A percentile compares a stretch with the other conserved stretches of the same genome.
Conservation (phyloP, 2,797 vertebrate species). For the Sebastes oblongus region DNA sequence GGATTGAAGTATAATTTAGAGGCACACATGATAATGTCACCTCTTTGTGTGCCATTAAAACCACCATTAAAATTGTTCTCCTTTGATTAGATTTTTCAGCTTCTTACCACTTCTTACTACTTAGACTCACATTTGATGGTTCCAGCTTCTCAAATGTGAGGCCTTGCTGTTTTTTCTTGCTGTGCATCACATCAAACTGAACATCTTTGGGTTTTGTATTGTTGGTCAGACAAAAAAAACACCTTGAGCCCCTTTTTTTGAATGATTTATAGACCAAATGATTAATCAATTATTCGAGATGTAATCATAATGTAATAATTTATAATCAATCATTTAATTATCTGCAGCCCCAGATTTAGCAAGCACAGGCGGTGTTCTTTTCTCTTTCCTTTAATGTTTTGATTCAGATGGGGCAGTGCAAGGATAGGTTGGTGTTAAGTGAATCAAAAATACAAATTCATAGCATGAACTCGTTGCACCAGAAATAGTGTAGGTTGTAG, state of each 20-base stretch:
- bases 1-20: neutral
- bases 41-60: neutral
- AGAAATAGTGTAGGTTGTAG: neutral
- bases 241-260: neutral
- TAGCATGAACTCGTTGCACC: neutral
- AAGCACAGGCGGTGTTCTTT: neutral
- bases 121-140: neutral
- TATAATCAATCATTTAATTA: neutral
- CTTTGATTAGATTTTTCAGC: too few species aligned
- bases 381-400: neutral
- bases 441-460: neutral
- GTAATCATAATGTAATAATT: neutral
- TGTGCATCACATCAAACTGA: neutral
- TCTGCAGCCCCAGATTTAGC: neutral
- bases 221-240: too few species aligned
- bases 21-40: neutral
- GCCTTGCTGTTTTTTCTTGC: neutral
- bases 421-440: neutral
- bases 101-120: neutral
- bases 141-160: neutral
- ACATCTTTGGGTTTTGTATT: neutral
- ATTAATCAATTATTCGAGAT: neutral
- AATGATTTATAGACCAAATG: too few species aligned
- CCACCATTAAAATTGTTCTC: too few species aligned
- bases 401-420: neutral